Base-by-base conservation (phyloP, 1,140 invertebrate species). In the Bombus difficillimus region DNA sequence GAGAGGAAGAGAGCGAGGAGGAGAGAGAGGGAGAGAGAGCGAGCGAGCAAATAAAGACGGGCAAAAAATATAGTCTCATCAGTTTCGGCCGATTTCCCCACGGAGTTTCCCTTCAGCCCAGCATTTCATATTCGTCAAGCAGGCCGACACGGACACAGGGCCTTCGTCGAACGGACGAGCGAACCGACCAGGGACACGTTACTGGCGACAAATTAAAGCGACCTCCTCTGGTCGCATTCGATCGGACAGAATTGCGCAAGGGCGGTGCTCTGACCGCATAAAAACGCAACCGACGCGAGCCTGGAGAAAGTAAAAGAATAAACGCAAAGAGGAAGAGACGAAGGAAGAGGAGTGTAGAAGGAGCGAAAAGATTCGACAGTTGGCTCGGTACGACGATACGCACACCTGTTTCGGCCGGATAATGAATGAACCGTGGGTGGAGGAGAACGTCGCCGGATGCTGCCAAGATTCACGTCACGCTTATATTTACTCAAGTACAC, bases 391-490 rank as follows among this genome's bases (percentile, higher is more conserved):
- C 47, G 47, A 53, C 47, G 91, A 92, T 93, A 92, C 90, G 89
- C 91, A 89, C 93, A 93, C 93, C 92, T 93, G 93, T 93, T 93
- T 88, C 74, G 57, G 68, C 69, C 77, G 88, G 69, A 84, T 92
- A 93, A 94, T 92, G 88, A 90, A 93, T 93, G 91, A 85, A 93
- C 90, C 88, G 93, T 90, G 93, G 92, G 92, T 92, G 90, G 87
- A 91, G 83, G 18, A 53, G 85, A 86, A 86, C 79, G 85, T 89
- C 84, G 87, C 78, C 86, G 85, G 72, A 41, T 82, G 89, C 81
- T 93, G 92, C 92, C 93, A 92, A 93, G 92, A 92, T 90, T 91
- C 90, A 88, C 88, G 91, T 92, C 92, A 92, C 86, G 92, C 92
- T 94, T 94, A 93, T 93, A 93, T 94, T 94, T 94, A 92, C 89